Base-by-base conservation (phyloP, 2,888 invertebrate species). In the Ceriagrion tenellum region DNA sequence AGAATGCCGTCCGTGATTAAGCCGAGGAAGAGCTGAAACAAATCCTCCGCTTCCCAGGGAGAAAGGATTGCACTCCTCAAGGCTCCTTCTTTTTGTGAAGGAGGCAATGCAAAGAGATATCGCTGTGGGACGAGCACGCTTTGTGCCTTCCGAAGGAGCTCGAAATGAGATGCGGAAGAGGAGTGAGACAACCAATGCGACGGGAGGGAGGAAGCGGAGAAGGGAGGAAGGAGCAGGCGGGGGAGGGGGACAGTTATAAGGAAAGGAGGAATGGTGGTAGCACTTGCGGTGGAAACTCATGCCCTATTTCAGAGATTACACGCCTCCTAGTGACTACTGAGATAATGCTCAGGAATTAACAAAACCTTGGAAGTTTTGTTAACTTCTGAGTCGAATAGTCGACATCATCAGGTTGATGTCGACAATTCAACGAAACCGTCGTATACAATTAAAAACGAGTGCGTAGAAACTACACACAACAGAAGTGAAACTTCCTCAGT, bases 41-140 rank as follows among this genome's bases (percentile, higher is more conserved):
- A 81, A 81, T 81, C 81, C 81, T 81, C 81, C 30, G 81, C 81
- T 81, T 81, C 81, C 81, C 81, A n/a, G 35, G n/a, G 13, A 30
- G 81, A 35, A 30, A 81, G n/a, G 30, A 81, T 35, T 81, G 30
- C 13, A 16, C 16, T 74, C 47, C 81, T 20, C 23, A 10, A 1
- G 63, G 16, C 69, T 81, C 13, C 12, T 13, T 81, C 81, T 81
- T 16, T 35, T 30, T 35, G 35, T 18, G 30, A 35, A 81, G 12
- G 81, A 81, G 13, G 81, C 30, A 81, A 81, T 81, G 3, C 30
- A 81, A 81, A 30, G 81, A 30, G 74, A 81, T 26, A 26, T 81
- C 35, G 30, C 35, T 35, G 81, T 13, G 81, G 81, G 35, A 81
- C 30, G 81, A 18, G 69, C n/a, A 81, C 81, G 4, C 59, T 59